Evolutionary conservation across 2,888 invertebrate genomes (phyloP).

Genomic region (Melanostoma scalare): DNA sequence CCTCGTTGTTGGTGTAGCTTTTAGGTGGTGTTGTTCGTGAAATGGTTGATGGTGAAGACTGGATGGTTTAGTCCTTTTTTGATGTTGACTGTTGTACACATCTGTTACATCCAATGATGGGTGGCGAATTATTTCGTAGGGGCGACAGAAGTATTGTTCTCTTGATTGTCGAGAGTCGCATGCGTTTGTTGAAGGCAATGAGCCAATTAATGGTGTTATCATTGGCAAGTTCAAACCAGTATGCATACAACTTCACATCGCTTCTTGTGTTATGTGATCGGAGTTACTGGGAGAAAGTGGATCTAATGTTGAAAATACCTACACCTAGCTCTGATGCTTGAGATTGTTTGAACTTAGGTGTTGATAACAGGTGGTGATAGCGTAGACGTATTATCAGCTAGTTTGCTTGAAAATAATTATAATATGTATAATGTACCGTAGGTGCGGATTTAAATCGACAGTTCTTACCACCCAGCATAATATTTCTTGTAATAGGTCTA

Average conservation of each 20-base stretch:
- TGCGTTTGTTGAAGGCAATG: constrained; percentile 63
- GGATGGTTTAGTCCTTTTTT: constrained; percentile 50
- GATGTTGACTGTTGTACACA: constrained; percentile 55
- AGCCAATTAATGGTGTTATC: constrained; percentile 76
- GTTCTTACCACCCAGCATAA: constrained; percentile 91
- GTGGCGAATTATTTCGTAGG: constrained; percentile 57
- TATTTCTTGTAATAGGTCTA: constrained; percentile 98
- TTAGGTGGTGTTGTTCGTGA: constrained; percentile 62
- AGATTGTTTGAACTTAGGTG: constrained; percentile 79
- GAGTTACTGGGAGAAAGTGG: constrained; percentile 77
- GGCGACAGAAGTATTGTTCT: constrained; percentile 54
- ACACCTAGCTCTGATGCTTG: constrained; percentile 79
- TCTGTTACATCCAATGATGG: constrained; percentile 53
- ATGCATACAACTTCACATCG: constrained; percentile 76
- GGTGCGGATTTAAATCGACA: no score
- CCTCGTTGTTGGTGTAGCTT: constrained; percentile 42
- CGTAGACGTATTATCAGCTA: constrained; percentile 81
- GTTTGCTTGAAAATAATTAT: no score
- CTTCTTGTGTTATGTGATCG: constrained; percentile 75
- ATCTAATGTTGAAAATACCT: constrained; percentile 79
- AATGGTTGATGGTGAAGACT: constrained; percentile 67
- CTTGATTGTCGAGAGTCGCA: constrained; percentile 58
- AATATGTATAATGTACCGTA: no score
- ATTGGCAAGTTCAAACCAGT: constrained; percentile 77
- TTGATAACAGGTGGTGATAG: constrained; percentile 80